These are phyloP conservation scores for Spodoptera exigua DNA, from an alignment of 2,888 invertebrate genomes.

Conservation along the genomic window DNA sequence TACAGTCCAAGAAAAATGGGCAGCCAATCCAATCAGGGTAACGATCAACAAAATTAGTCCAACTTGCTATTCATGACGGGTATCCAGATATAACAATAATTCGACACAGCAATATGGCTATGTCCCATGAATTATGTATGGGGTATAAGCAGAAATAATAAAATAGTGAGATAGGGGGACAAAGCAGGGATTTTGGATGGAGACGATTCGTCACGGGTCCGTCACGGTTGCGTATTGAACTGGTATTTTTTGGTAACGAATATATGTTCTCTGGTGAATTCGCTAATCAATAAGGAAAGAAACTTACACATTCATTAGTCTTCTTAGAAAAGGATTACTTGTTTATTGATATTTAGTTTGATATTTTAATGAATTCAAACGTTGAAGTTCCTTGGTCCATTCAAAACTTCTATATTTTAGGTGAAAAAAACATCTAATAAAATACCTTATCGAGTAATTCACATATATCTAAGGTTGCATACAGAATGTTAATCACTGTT, in stretches of 20 bases:
- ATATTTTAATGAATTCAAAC: no score
- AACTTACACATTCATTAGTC: no score
- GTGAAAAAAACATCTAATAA: no score
- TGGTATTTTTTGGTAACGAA: constrained; percentile 21
- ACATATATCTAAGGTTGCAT: no score
- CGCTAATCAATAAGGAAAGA: no score
- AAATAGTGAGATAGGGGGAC: constrained; percentile 65
- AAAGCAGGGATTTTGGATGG: constrained; percentile 71
- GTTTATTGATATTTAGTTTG: no score
- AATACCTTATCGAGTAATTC: no score
- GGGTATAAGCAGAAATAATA: constrained; percentile 69
- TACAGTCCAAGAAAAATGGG: constrained; percentile 9
- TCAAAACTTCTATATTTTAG: no score
- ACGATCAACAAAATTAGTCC: constrained; percentile 56
- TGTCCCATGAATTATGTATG: constrained; percentile 81
- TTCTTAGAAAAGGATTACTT: no score
- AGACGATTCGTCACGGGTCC: constrained; percentile 79
- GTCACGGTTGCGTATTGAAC: constrained; percentile 36
- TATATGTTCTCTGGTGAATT: not conserved
- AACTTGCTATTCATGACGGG: constrained; percentile 56
- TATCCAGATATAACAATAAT: constrained; percentile 65
- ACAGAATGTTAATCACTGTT: no score
- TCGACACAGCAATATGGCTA: constrained; percentile 61
- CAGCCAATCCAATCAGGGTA: constrained; percentile 62
- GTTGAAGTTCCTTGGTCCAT: no score